Evolutionary conservation across 2,888 invertebrate genomes (phyloP), one percentile per base, ranked within the genome.

Genomic region (Acleris sparsana): DNA sequence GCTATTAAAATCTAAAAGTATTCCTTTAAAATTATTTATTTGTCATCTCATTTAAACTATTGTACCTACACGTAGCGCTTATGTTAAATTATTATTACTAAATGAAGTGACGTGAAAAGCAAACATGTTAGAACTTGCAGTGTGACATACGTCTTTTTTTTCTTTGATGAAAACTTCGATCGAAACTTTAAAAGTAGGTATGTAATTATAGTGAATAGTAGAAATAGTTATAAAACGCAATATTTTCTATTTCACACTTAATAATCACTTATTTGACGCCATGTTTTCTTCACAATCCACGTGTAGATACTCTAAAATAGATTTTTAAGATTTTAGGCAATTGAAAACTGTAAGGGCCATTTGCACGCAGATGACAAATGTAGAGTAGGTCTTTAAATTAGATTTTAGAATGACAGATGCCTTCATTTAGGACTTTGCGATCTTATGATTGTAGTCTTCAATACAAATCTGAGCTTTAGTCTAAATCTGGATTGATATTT

Each of bases 1-100:
- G 59, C 49, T 64, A 64, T 56, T 55, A 61, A n/a, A n/a, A n/a
- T n/a, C n/a, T n/a, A n/a, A 60, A 63, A 68, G 63, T 56, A 63
- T 63, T 61, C 60, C 56, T 63, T 49, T 52, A 61, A 56, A 65
- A 52, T 7, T 65, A 65, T 65, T 65, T 65, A 65, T 65, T 65
- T 52, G 20, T 61, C 16, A 22, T 60, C 33, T 33, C 18, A 16
- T 55, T 49, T 6, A 55, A 44, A 33, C 46, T 22, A 17, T 29
- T 55, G 59, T 60, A 17, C 60, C 60, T 56, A 61, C 7, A 53
- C 4, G 18, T 44, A 55, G 43, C 22, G 33, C 52, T 53, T 55
- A 49, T 18, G 39, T 53, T 53, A 48, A 57, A 58, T 57, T 52
- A 58, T 57, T 58, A 17, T 44, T n/a, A n/a, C 16, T 22, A 56